Evolutionary conservation across 2,797 vertebrate species (phyloP), one percentile per base, ranked within the genome.

Genomic region (Nyctalus aviator): DNA sequence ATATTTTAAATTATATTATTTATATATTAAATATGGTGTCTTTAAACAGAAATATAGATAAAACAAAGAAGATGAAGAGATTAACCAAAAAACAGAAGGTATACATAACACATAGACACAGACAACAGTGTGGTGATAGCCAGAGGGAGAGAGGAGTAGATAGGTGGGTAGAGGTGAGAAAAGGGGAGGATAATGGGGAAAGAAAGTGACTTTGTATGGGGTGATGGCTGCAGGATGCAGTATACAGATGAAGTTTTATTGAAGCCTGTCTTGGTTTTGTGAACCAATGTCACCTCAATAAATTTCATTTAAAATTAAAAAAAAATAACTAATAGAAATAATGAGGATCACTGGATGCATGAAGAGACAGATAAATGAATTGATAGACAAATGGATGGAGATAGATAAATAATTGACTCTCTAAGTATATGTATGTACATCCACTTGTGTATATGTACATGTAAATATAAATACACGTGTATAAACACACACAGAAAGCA

Each of bases 21-120:
- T 75, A 30, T 37, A 50, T 93, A 71, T 84, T 41, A 96, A 87
- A 48, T 53, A 59, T 32, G 46, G 21, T 78, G 1, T 14, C 72
- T 78, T 71, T 35, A 86, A 91, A 89, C 21, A 83, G 48, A 88
- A 88, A 73, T 37, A 77, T 35, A 78, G 8, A 85, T 55, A 68
- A 88, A 85, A 81, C 37, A 30, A 62, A 30, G 13, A 62, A 62
- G 59, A 62, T 62, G 59, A 62, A 30, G 11, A 13, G 27, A 62
- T 62, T 62, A 62, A 62, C 27, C 57, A 6, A 30, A 62, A 62
- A 62, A 62, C 59, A 62, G 12, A 62, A 62, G 5, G 5, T 30
- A 30, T 30, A 62, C 27, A 30, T 14, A 62, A 62, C 59, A 62
- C 27, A 62, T 30, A 62, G 59, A 62, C 27, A 62, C 27, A 62